phyloP scores from a whole-genome alignment of 2,797 vertebrate genomes.

The Hyperoplus immaculatus region DNA sequence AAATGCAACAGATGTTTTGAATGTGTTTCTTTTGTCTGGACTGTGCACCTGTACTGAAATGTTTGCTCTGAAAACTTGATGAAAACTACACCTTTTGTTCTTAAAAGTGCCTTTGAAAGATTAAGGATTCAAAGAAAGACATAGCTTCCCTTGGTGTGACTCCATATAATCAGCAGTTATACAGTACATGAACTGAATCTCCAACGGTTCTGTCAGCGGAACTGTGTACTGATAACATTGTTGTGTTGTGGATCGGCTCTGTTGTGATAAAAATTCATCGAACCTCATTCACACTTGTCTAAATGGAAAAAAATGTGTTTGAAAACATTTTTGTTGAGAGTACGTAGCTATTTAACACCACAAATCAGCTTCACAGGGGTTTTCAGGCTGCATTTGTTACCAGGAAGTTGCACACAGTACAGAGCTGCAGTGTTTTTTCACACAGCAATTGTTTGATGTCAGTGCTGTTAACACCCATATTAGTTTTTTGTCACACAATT shows the following conservation, averaged over 20 bases:
- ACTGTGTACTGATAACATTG: conserved; percentile 39
- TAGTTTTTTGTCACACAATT: conserved; percentile 5
- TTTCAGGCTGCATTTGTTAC: conserved; percentile 47
- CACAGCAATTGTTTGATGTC: conserved; percentile 19
- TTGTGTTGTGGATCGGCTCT: conserved; percentile 27
- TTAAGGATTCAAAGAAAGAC: conserved; percentile 18
- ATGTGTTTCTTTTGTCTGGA: background rate
- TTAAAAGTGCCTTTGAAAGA: conserved; percentile 46
- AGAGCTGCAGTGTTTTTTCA: conserved; percentile 1
- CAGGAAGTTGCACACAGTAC: conserved; percentile 4
- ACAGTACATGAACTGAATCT: conserved; percentile 52
- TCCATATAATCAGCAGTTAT: conserved; percentile 38
- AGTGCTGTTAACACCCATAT: background rate
- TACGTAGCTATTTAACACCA: background rate
- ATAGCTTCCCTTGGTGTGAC: conserved; percentile 39
- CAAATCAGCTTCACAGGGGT: conserved; percentile 32
- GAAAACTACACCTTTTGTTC: conserved; percentile 33
- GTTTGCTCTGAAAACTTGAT: conserved; percentile 11
- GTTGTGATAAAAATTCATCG: conserved; percentile 47
- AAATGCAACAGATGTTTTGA: conserved; percentile 13
- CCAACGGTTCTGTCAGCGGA: conserved; percentile 40
- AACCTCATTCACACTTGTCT: conserved; percentile 55
- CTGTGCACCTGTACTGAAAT: conserved; percentile 28
- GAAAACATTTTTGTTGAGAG: conserved; percentile 35
- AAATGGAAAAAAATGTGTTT: conserved; percentile 46